These are phyloP conservation scores for Oreohelix idahoensis DNA, from an alignment of 1,140 invertebrate species.

Conservation along the genomic window DNA sequence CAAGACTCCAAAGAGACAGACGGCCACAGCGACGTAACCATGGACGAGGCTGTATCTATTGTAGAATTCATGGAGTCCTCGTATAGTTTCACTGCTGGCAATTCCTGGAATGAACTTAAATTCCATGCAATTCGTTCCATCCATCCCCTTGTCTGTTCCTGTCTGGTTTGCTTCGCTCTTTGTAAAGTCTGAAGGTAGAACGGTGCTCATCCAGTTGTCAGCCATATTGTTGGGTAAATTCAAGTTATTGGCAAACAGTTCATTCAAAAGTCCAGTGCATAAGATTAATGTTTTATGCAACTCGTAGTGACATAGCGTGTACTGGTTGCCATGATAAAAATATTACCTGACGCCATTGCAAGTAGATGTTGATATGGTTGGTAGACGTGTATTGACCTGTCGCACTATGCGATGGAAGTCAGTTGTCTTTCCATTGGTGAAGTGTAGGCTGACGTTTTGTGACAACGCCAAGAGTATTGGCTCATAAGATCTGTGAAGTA, in stretches of 20 bases:
- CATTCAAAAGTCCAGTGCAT: neutral
- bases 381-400: too few relatives aligned
- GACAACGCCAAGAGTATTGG: too few relatives aligned
- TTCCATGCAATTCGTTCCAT: neutral
- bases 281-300: neutral
- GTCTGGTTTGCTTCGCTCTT: neutral
- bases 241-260: neutral
- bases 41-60: conserved; percentile 76
- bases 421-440: too few relatives aligned
- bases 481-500: too few relatives aligned
- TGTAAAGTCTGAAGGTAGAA: neutral
- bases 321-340: neutral
- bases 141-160: neutral
- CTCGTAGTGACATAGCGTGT: neutral
- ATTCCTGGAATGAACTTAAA: conserved; percentile 41
- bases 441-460: too few relatives aligned
- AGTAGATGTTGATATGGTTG: too few relatives aligned
- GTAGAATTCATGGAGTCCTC: conserved; percentile 47
- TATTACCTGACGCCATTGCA: too few relatives aligned
- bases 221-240: neutral
- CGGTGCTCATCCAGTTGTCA: neutral
- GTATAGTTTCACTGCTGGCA: conserved; percentile 30
- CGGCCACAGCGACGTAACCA: conserved; percentile 80
- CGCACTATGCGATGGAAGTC: too few relatives aligned
- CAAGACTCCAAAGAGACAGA: conserved; percentile 90